Conservation (phyloP, 2,888 invertebrate species). For the Harmothoe impar region DNA sequence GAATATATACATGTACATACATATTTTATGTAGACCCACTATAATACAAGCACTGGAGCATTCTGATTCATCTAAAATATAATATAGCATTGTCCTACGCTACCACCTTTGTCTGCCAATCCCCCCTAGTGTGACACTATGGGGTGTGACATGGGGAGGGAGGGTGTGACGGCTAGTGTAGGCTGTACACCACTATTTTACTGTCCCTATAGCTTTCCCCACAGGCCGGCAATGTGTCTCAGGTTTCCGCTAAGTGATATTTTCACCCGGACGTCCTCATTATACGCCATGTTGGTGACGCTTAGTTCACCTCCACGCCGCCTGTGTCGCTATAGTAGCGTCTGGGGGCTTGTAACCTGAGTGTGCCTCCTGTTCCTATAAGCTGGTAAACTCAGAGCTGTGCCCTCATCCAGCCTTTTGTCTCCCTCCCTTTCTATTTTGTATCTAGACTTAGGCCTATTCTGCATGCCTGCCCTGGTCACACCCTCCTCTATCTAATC, state of each 20-base stretch:
- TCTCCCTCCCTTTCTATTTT: neutral
- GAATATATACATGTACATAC: too few species aligned
- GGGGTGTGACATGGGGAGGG: neutral
- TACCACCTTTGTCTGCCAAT: neutral
- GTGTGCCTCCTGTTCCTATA: neutral
- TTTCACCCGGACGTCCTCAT: constrained; percentile 5
- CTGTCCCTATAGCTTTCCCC: neutral
- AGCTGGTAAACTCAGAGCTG: neutral
- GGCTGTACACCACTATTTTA: neutral
- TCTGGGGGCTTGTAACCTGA: neutral
- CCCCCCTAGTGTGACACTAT: neutral
- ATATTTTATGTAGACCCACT: too few species aligned
- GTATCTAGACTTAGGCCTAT: neutral
- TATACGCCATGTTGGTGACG: neutral
- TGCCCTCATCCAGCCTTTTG: neutral
- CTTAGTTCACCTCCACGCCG: neutral
- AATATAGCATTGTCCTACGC: neutral
- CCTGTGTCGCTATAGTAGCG: neutral
- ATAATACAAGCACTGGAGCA: too few species aligned
- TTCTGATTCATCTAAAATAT: too few species aligned
- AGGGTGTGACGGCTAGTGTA: neutral
- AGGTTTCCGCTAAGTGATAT: constrained; percentile 13
- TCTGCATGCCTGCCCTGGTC: neutral
- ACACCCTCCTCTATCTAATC: constrained; percentile 7
- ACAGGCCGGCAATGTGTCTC: neutral